Evolutionary conservation across 1,140 invertebrate genomes (phyloP).

Genomic region (Hermetia illucens): DNA sequence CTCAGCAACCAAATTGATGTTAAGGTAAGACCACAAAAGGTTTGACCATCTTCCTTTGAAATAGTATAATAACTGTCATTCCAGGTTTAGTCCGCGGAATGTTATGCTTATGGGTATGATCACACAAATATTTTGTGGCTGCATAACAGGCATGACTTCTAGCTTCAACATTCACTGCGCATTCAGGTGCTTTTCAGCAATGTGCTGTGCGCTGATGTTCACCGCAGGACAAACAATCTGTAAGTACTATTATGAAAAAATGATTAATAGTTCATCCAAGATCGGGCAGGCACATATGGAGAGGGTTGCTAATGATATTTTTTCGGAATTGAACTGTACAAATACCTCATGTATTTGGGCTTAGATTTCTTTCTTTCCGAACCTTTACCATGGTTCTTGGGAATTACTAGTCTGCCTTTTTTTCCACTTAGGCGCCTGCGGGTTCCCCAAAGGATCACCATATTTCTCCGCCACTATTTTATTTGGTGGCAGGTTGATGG

Average conservation of each 20-base stretch:
- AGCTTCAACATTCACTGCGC: slow-evolving; percentile 27
- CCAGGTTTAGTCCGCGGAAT: slow-evolving; percentile 22
- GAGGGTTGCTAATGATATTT: no score
- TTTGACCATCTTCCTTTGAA: not conserved
- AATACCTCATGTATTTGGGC: no score
- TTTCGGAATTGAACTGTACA: no score
- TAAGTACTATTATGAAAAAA: slow-evolving; percentile 11
- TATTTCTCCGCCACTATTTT: no score
- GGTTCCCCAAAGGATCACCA: no score
- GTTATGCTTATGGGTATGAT: slow-evolving; percentile 28
- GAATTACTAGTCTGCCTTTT: no score
- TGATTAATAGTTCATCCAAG: no score
- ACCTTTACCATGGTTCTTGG: no score
- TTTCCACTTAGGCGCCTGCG: no score
- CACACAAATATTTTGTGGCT: slow-evolving; percentile 24
- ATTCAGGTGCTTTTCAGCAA: slow-evolving; percentile 27
- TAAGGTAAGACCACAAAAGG: slow-evolving; percentile 11
- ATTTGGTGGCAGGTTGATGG: no score
- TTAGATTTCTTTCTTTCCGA: no score
- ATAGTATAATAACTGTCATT: slow-evolving; percentile 3
- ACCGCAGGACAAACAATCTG: slow-evolving; percentile 27
- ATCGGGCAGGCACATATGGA: no score
- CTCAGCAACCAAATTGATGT: slow-evolving; percentile 28
- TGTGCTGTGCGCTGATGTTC: slow-evolving; percentile 29
- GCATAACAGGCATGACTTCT: slow-evolving; percentile 25